Conservation (phyloP, 1,140 invertebrate genomes). For the Luehdorfia chinensis region DNA sequence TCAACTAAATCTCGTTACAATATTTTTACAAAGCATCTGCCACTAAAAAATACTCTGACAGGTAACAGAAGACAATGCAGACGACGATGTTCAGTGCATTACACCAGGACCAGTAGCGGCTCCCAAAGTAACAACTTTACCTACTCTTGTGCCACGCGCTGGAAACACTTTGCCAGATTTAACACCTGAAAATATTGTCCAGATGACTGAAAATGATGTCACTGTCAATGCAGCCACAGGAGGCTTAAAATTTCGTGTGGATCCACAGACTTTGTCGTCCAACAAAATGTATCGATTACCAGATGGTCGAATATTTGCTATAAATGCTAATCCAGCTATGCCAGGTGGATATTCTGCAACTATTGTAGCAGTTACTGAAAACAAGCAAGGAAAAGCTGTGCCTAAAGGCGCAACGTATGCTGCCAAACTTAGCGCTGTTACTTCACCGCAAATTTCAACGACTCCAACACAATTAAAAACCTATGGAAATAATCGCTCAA, state of each 20-base stretch:
- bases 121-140: slow-evolving; percentile 26
- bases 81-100: slow-evolving; percentile 73
- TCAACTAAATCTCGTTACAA: background rate
- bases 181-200: slow-evolving; percentile 59
- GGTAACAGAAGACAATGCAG: slow-evolving; percentile 58
- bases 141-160: slow-evolving; percentile 26
- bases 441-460: slow-evolving; percentile 15
- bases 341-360: slow-evolving; percentile 74
- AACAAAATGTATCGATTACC: slow-evolving; percentile 75
- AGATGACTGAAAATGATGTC: slow-evolving; percentile 75
- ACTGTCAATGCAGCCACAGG: slow-evolving; percentile 66
- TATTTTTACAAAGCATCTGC: slow-evolving; percentile 11
- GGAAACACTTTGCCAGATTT: slow-evolving; percentile 28
- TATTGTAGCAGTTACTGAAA: slow-evolving; percentile 65
- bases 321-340: slow-evolving; percentile 70
- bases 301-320: slow-evolving; percentile 72
- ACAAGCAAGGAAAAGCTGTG: slow-evolving; percentile 22
- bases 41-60: slow-evolving; percentile 25
- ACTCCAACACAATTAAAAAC: slow-evolving; percentile 19
- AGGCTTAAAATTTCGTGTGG: slow-evolving; percentile 70
- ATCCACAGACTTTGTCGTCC: slow-evolving; percentile 70
- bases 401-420: slow-evolving; percentile 48
- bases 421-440: slow-evolving; percentile 53
- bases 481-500: background rate
- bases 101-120: slow-evolving; percentile 45